Evolutionary conservation across 2,113 vertebrate species (phyloP), one percentile per base, ranked within the genome.

Genomic region (Podarcis raffonei): DNA sequence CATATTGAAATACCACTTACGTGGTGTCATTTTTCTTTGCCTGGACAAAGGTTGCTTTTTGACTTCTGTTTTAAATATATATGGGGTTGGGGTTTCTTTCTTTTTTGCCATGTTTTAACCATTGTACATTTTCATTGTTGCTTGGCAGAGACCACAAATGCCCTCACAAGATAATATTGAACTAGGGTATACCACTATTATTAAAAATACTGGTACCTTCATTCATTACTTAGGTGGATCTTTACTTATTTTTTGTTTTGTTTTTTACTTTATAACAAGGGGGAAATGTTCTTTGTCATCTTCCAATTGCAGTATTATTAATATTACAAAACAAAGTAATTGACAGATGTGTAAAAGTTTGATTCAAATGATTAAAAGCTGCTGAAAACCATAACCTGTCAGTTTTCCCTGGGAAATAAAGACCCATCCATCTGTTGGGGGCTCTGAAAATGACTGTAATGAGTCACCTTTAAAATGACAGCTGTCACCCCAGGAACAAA

Each of bases 281-380:
- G 5, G 42, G n/a, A 27, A 83, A 59, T 8, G 35, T 90, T 94
- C 57, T 93, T 93, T 94, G 48, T 94, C 82, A 91, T 91, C 79
- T 79, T 94, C 87, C 92, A 83, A 92, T 95, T 95, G 42, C 71
- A 91, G 16, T 95, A 93, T 94, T 95, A 94, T 93, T 96, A 96
- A 94, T 91, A 95, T 92, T 90, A 89, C 23, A 81, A 57, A 96
- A 90, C 90, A 92, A 62, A 81, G 76, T 96, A 96, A 96, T 94
- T 96, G 95, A 94, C 95, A 96, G 95, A 95, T 96, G 93, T 95
- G 88, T 92, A 5, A 92, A 96, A 92, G 90, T 96, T 95, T 95
- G 96, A 81, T 89, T 94, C 94, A 95, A 95, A 96, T 95, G 92
- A 96, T 95, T 95, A 96, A 96, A 97, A 95, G 89, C 90, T 94